Evolutionary conservation across 2,888 invertebrate species (phyloP), one percentile per base, ranked within the genome.

Genomic region (Phengaris arion): DNA sequence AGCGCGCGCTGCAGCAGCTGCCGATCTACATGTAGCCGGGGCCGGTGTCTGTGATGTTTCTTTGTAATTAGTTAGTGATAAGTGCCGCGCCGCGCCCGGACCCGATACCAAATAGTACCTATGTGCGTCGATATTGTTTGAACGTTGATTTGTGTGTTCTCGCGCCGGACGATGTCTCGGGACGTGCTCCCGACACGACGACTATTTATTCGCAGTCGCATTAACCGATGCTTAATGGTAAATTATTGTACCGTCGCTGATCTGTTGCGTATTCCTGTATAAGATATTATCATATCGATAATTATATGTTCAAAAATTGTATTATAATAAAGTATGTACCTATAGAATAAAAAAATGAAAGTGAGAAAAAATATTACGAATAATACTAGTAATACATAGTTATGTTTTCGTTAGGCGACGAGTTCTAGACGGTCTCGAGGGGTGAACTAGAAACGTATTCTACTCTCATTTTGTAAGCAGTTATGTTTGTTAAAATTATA

Each of bases 401-500:
- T 88, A 91, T 89, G 92, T 91, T 92, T 90, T 89, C 83, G 88
- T 87, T 92, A 91, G 91, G 85, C 81, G 87, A 88, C 84, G 90
- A 89, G 88, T 85, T 88, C 84, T 89, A 90, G 91, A 85, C 89
- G 85, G 88, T 84, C 87, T 88, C 85, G 87, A 85, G 87, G 84
- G 89, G 87, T 84, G 80, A 82, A 83, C 87, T 89, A 88, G 91
- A 85, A 85, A 83, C 89, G 89, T 88, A 85, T 86, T 89, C 87
- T 89, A 87, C 89, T 90, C 90, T 90, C 90, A 90, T 88, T 89
- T 89, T 89, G 92, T 91, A 91, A 92, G 90, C 93, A 89, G 92
- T 92, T 93, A 91, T 90, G 92, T 93, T 92, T 93, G 92, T 92
- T 92, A 88, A 91, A 92, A 90, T 91, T 90, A 92, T 92, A 92